A percentile compares a stretch with the other conserved stretches of the same genome.
Evolutionary conservation across 2,888 invertebrate species (phyloP).

Genomic region (Lithophane socia): DNA sequence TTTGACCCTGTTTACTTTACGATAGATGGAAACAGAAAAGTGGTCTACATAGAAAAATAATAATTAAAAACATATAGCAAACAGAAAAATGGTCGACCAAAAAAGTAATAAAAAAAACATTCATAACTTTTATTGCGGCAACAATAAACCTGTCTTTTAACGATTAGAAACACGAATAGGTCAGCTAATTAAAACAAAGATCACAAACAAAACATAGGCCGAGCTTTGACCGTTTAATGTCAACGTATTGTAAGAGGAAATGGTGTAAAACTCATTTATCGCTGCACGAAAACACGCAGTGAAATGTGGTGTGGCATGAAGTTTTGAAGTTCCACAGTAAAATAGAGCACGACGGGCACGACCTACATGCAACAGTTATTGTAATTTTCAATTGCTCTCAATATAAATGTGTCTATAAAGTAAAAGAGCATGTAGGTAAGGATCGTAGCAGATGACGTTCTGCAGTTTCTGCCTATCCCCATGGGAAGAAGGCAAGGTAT

Average conservation of each 20-base stretch:
- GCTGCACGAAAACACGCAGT: conserved; percentile 31
- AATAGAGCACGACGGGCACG: conserved; percentile 7
- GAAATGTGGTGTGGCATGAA: conserved; percentile 20
- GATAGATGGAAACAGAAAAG: background rate
- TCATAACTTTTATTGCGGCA: conserved; percentile 5
- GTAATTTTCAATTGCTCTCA: background rate
- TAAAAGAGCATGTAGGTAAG: background rate
- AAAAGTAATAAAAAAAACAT: background rate
- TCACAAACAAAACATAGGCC: conserved; percentile 20
- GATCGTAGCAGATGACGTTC: no score
- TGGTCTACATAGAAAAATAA: no score
- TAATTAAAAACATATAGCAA: background rate
- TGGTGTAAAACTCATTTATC: conserved; percentile 36
- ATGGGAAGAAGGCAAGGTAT: no score
- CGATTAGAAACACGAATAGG: conserved; percentile 6
- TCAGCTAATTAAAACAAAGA: conserved; percentile 12
- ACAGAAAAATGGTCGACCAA: background rate
- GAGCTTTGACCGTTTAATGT: conserved; percentile 45
- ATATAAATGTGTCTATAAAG: conserved; percentile 5
- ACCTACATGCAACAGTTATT: conserved; percentile 18
- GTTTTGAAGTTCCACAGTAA: background rate
- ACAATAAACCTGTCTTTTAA: conserved; percentile 9
- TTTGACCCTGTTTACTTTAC: background rate
- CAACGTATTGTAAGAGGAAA: conserved; percentile 43
- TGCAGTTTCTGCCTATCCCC: no score